Percentiles rank a stretch among this genome's conserved stretches.
phyloP scores from a whole-genome alignment of 2,113 vertebrate species.

The Hoplias malabaricus region DNA sequence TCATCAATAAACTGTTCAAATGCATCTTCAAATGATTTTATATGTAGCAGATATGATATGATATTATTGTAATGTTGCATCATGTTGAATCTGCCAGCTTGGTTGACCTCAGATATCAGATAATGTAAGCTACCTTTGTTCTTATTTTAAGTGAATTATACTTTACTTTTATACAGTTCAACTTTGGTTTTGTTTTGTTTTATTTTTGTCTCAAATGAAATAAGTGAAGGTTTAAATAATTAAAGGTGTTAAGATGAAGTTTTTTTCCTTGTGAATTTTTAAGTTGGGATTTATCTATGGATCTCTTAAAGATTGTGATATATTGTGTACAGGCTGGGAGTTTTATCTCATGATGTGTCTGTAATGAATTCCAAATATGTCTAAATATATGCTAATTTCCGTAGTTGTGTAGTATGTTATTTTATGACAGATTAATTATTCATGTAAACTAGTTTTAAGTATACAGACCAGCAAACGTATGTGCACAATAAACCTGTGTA shows the following conservation, averaged over 20 bases:
- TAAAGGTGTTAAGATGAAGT: background rate
- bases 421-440: background rate
- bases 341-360: slow-evolving; percentile 19
- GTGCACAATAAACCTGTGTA: background rate
- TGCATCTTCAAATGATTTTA: background rate
- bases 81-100: background rate
- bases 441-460: background rate
- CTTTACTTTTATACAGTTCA: slow-evolving; percentile 1
- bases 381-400: slow-evolving; percentile 29
- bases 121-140: background rate
- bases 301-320: slow-evolving; percentile 5
- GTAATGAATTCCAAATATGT: slow-evolving; percentile 19
- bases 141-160: slow-evolving; percentile 14
- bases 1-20: background rate
- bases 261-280: background rate
- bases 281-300: background rate
- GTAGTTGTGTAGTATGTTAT: slow-evolving; percentile 33
- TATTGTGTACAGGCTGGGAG: slow-evolving; percentile 17
- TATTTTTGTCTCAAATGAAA: background rate
- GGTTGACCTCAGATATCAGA: background rate
- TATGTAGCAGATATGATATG: slow-evolving; percentile 5
- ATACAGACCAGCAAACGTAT: background rate
- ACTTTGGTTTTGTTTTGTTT: background rate
- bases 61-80: background rate
- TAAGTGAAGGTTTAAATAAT: background rate